Conservation (phyloP, 2,888 invertebrate genomes). For the Hemicrepidius hirtus region DNA sequence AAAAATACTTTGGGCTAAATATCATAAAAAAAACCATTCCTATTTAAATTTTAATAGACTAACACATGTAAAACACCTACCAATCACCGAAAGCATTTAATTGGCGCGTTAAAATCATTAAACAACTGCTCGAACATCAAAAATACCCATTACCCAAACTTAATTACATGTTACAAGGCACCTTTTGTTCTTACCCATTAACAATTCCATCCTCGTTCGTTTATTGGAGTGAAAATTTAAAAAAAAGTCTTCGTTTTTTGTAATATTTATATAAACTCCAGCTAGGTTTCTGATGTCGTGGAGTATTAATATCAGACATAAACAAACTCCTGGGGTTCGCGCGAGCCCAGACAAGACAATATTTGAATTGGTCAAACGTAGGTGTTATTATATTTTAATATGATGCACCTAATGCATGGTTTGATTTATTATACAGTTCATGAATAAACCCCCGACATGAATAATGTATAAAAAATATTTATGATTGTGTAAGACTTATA, state of each 20-base stretch:
- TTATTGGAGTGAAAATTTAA: constrained; percentile 17
- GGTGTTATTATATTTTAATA: constrained; percentile 70
- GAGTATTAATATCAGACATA: constrained; percentile 50
- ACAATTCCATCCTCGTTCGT: not conserved
- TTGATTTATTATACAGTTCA: constrained; percentile 58
- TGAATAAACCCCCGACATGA: constrained; percentile 59
- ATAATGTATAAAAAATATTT: constrained; percentile 57
- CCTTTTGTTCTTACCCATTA: not conserved
- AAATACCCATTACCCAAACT: constrained; percentile 4
- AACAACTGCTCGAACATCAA: not conserved
- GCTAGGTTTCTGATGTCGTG: constrained; percentile 3
- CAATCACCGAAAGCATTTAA: not conserved
- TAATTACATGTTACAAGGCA: constrained; percentile 18
- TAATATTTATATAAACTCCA: constrained; percentile 9
- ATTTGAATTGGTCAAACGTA: constrained; percentile 58
- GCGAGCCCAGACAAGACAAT: constrained; percentile 44
- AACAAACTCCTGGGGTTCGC: constrained; percentile 51
- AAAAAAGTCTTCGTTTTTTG: constrained; percentile 8
- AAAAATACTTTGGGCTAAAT: no score
- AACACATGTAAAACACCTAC: constrained; percentile 1
- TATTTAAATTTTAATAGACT: no score
- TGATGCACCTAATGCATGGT: constrained; percentile 64
- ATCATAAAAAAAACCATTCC: no score
- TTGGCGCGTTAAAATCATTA: constrained; percentile 14
- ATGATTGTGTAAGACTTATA: constrained; percentile 20